phyloP scores from a whole-genome alignment of 2,888 invertebrate species.

The Pristionchus exspectatus region DNA sequence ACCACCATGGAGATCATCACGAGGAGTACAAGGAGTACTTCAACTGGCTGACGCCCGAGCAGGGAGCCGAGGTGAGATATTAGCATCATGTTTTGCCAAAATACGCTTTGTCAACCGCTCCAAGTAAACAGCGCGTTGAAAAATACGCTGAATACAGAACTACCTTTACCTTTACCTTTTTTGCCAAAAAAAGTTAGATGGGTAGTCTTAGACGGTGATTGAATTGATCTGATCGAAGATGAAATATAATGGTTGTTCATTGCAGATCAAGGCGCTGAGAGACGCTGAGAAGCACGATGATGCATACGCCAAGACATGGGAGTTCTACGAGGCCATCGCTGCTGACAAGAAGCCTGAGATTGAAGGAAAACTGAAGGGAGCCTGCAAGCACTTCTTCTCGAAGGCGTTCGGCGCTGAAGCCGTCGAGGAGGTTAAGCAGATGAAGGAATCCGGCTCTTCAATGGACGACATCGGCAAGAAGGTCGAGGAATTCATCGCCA shows the following conservation, averaged over 20 bases:
- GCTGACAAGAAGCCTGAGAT: conserved; percentile 59
- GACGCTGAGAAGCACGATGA: conserved; percentile 45
- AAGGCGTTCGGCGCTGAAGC: conserved; percentile 66
- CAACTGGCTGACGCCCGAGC: conserved; percentile 53
- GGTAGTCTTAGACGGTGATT: too few species aligned
- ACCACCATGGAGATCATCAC: conserved; percentile 41
- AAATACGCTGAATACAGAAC: too few species aligned
- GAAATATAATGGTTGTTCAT: too few species aligned
- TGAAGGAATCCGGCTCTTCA: conserved; percentile 68
- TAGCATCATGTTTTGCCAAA: too few species aligned
- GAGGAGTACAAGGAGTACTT: conserved; percentile 52
- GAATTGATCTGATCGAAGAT: too few species aligned
- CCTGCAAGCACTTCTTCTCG: conserved; percentile 62
- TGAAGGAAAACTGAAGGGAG: conserved; percentile 59
- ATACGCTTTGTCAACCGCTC: too few species aligned
- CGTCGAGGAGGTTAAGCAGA: conserved; percentile 61
- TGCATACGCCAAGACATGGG: conserved; percentile 56
- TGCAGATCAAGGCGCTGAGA: conserved; percentile 44
- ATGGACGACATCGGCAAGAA: conserved; percentile 24
- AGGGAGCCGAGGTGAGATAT: conserved; percentile 31
- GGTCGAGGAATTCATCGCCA: conserved; percentile 43
- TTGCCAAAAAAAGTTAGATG: too few species aligned
- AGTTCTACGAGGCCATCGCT: conserved; percentile 55
- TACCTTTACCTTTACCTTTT: too few species aligned
- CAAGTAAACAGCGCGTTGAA: too few species aligned